phyloP scores from a whole-genome alignment of 2,888 invertebrate genomes.

The Xestia ashworthii region DNA sequence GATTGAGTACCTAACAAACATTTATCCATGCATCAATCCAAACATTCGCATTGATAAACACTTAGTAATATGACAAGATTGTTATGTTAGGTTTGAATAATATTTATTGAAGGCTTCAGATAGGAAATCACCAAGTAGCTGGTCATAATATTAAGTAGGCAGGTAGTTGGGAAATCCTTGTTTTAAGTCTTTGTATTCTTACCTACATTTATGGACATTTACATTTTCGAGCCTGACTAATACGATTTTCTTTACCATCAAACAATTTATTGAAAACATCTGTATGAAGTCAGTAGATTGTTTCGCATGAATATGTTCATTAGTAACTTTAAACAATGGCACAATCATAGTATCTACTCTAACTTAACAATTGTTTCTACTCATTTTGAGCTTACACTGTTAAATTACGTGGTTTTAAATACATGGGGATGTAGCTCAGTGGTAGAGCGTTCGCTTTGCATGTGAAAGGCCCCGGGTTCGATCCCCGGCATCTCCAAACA shows the following conservation, averaged over 20 bases:
- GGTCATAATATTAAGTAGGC: no score
- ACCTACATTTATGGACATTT: not conserved
- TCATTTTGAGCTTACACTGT: not conserved
- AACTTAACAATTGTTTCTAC: not conserved
- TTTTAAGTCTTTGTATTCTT: not conserved
- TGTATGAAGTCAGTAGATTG: slow-evolving; percentile 2
- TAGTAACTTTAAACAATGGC: slow-evolving; percentile 33
- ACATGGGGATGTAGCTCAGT: slow-evolving; percentile 97
- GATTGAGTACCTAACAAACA: no score
- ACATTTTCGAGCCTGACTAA: not conserved
- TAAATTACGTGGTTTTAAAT: not conserved
- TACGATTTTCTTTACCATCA: not conserved
- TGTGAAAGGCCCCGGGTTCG: slow-evolving; percentile 99
- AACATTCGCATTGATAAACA: no score
- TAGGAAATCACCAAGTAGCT: no score
- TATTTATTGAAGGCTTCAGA: no score
- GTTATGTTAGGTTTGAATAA: no score
- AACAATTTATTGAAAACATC: slow-evolving; percentile 2
- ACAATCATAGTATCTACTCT: slow-evolving; percentile 1
- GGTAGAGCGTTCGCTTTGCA: slow-evolving; percentile 99
- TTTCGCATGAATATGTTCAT: slow-evolving; percentile 32
- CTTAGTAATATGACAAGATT: no score
- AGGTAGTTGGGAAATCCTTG: no score
- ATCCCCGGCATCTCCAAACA: slow-evolving; percentile 97
- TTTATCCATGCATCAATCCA: no score